A percentile compares a stretch with the other conserved stretches of the same genome.
These are phyloP conservation scores for Lutraria rhynchaena DNA, from an alignment of 1,140 invertebrate species.

Conservation along the genomic window DNA sequence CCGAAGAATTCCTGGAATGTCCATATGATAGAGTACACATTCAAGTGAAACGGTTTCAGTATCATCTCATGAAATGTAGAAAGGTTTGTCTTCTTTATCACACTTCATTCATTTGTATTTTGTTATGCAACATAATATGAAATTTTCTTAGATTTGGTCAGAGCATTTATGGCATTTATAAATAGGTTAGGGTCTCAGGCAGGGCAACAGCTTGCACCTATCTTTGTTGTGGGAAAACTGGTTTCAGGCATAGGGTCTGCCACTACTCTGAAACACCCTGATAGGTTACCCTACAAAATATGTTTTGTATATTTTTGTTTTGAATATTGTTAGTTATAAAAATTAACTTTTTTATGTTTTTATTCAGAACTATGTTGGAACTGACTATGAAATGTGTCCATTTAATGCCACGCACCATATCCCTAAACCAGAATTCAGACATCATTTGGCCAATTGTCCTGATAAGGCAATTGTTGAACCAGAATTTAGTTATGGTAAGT, in stretches of 20 bases:
- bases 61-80: slow-evolving; percentile 78
- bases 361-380: slow-evolving; percentile 67
- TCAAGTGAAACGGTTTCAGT: slow-evolving; percentile 72
- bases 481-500: slow-evolving; percentile 65
- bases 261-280: too few relatives aligned
- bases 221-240: too few relatives aligned
- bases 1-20: slow-evolving; percentile 73
- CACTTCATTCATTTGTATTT: too few relatives aligned
- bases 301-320: too few relatives aligned
- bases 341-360: not conserved
- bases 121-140: too few relatives aligned
- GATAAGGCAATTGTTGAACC: slow-evolving; percentile 68
- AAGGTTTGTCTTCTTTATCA: slow-evolving; percentile 63
- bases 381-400: slow-evolving; percentile 69
- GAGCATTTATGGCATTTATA: too few relatives aligned
- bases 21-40: slow-evolving; percentile 76
- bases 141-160: too few relatives aligned
- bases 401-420: slow-evolving; percentile 76
- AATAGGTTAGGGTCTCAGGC: too few relatives aligned
- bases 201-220: too few relatives aligned
- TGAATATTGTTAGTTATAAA: too few relatives aligned
- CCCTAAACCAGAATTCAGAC: slow-evolving; percentile 68
- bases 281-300: too few relatives aligned
- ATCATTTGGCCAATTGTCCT: slow-evolving; percentile 70
- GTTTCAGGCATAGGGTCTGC: too few relatives aligned